Conservation (phyloP, 2,797 vertebrate species). For the Sebastes goodei region DNA sequence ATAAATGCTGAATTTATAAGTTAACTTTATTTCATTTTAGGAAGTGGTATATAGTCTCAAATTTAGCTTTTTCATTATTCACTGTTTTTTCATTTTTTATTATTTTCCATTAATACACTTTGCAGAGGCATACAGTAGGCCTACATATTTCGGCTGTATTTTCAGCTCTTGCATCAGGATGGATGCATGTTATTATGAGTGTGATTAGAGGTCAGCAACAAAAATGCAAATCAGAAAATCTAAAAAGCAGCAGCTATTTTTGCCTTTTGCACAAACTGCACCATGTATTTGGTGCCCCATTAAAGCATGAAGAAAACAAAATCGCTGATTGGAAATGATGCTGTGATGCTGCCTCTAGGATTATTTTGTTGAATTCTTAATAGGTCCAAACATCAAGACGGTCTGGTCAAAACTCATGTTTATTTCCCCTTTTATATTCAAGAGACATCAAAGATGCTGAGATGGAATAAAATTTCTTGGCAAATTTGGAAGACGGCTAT, state of each 20-base stretch:
- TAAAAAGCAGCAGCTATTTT: slow-evolving; percentile 34
- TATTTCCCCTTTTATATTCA: slow-evolving; percentile 3
- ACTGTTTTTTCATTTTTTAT: neutral
- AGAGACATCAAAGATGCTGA: neutral
- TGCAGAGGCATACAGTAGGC: neutral
- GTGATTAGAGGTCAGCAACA: slow-evolving; percentile 26
- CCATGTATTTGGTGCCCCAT: neutral
- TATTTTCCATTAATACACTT: neutral
- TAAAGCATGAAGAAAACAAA: slow-evolving; percentile 5
- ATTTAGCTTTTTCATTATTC: neutral
- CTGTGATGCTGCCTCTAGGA: slow-evolving; percentile 7
- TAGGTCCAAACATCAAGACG: slow-evolving; percentile 6
- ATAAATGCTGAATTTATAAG: neutral
- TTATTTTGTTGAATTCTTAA: slow-evolving; percentile 18
- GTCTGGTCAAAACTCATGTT: neutral
- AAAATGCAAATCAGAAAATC: slow-evolving; percentile 36
- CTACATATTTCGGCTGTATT: neutral
- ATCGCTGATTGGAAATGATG: neutral
- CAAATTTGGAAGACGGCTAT: neutral
- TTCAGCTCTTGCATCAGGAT: neutral
- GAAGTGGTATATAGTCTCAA: neutral
- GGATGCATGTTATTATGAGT: neutral
- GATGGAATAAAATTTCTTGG: neutral
- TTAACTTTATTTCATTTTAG: neutral
- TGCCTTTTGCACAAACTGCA: neutral